Base-by-base conservation (phyloP, 2,888 invertebrate genomes). In the Euplexia lucipara region DNA sequence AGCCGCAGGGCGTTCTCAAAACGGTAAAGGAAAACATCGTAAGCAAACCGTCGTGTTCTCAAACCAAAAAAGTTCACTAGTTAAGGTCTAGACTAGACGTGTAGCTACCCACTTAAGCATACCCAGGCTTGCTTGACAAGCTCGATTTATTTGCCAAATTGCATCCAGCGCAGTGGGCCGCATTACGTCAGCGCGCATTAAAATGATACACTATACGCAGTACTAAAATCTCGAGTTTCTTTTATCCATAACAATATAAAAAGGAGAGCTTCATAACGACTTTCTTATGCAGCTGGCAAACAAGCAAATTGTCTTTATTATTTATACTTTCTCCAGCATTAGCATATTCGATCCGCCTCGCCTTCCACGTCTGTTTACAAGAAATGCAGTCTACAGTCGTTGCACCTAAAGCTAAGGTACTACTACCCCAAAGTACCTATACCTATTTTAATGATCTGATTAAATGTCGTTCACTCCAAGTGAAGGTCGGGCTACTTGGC, bases 401-500 rank as follows among this genome's bases (percentile, higher is more conserved):
- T 49, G 41, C 22, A 41, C 42, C 30, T 54, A 39, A 53, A 58
- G 10, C 22, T 44, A 48, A 42, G 18, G 10, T 37, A 34, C 20
- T 45, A 58, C 12, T n/a, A n/a, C n/a, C 57, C 2, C n/a, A 59
- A 44, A 51, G 2, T 45, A 10, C n/a, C n/a, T n/a, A n/a, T 16
- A 37, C n/a, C 45, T 45, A 53, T 41, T 16, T 22, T 26, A 66
- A 63, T 37, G 45, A 70, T 71, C 53, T 65, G 58, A 65, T 63
- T 72, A 59, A 64, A 53, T 52, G 39, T 65, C 58, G 67, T 64
- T 69, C 52, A 48, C 22, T 57, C 39, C 10, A 64, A 52, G 62
- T 63, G 69, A 71, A 75, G 72, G 67, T 69, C 75, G 56, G 59
- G 71, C 52, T 76, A 78, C 65, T 81, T 82, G 67, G 73, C 79